These are phyloP conservation scores for Artibeus lituratus DNA, from an alignment of 2,797 vertebrate genomes.

Conservation along the genomic window DNA sequence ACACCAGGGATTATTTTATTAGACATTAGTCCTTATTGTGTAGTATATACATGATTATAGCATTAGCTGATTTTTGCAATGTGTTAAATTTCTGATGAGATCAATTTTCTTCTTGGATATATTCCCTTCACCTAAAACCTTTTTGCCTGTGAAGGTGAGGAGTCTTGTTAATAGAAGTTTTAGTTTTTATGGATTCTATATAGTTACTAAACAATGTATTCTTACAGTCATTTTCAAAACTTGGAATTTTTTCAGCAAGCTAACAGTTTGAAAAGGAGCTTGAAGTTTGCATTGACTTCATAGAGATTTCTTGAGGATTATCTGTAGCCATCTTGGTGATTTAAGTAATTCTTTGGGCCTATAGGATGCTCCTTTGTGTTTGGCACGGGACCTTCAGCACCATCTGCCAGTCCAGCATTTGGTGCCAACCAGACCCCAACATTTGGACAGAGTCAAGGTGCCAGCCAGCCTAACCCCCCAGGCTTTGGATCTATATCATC, in stretches of 20 bases:
- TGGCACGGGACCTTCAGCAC: constrained; percentile 83
- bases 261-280: not conserved
- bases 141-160: not conserved
- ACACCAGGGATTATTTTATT: not conserved
- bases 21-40: not conserved
- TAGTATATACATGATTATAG: too few species aligned
- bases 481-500: constrained; percentile 86
- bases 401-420: constrained; percentile 83
- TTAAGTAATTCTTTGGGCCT: not conserved
- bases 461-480: constrained; percentile 82
- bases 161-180: not conserved
- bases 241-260: not conserved
- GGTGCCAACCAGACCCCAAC: constrained; percentile 86
- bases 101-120: not conserved
- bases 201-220: not conserved
- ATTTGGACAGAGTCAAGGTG: constrained; percentile 86
- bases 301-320: not conserved
- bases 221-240: not conserved
- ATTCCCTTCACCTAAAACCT: not conserved
- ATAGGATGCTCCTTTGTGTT: constrained; percentile 87
- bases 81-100: not conserved
- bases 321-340: not conserved
- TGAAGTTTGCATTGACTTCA: not conserved
- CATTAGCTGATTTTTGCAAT: not conserved
- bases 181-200: not conserved